Evolutionary conservation across 2,888 invertebrate species (phyloP), one percentile per base, ranked within the genome.

Genomic region (Mamestra brassicae): DNA sequence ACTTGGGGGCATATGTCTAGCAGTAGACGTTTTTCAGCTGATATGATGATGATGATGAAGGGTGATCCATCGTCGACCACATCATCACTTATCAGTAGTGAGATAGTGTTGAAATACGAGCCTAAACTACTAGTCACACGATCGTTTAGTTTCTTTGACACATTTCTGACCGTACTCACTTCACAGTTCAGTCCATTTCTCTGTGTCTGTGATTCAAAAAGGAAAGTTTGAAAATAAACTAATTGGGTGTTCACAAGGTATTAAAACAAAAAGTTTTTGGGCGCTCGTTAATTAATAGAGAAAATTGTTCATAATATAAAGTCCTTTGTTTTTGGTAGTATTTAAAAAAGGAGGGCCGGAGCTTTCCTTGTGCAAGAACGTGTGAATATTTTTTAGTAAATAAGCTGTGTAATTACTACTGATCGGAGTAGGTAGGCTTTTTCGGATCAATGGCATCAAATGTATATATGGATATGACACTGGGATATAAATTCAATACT

Each of bases 261-360:
- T 66, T 76, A 50, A 38, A 76, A 60, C 13, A 13, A 66, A 62
- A 79, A 67, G 26, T 50, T 80, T 52, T 70, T 34, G 13, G 17
- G 17, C 4, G 3, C 3, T 55, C 5, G 36, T 79, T 69, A 65
- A 69, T 69, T 54, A 38, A 54, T 54, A 71, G 11, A 55, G 50
- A 17, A 57, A 57, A 78, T 65, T 60, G 34, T 62, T 70, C 15
- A 42, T 78, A 52, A 45, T 6, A 15, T 54, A 34, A 17, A 47
- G 26, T 38, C 8, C 11, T n/a, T 52, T 26, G 17, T 69, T 42
- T 62, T 50, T 13, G 7, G 0, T 63, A 10, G 2, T n/a, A 1
- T 50, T 36, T 3, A 17, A 26, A 66, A 42, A 47, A 8, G 17
- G n/a, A 42, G 17, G 15, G n/a, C 4, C 1, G 2, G 26, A 17